A percentile compares a stretch with the other conserved stretches of the same genome.
phyloP scores from a whole-genome alignment of 2,797 vertebrate genomes.

The Poecile montanus region DNA sequence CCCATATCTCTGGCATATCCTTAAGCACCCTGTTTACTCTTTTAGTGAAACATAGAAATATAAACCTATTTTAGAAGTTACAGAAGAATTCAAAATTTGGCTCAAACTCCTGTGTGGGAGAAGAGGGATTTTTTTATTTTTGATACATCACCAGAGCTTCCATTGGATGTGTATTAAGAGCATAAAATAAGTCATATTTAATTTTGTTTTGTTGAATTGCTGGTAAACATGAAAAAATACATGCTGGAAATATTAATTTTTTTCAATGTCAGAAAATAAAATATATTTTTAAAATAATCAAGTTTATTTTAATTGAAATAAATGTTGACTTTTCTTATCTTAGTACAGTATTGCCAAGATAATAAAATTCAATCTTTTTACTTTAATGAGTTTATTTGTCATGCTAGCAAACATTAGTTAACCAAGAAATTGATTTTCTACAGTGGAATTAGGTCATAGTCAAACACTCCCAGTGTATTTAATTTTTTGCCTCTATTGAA shows the following conservation, averaged over 20 bases:
- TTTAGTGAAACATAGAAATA: not conserved
- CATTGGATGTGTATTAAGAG: not conserved
- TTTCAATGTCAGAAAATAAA: not conserved
- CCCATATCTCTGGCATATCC: not conserved
- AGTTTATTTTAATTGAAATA: conserved; percentile 10
- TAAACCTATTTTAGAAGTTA: not conserved
- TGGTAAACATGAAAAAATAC: not conserved
- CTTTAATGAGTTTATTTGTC: conserved; percentile 13
- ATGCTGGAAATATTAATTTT: not conserved
- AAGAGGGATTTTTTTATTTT: not conserved
- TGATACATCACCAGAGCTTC: not conserved
- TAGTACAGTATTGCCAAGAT: not conserved
- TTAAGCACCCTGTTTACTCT: not conserved
- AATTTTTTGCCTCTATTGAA: not conserved
- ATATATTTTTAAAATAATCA: not conserved
- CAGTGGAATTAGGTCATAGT: conserved; percentile 14
- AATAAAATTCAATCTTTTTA: conserved; percentile 35
- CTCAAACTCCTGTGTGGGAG: not conserved
- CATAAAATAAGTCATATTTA: not conserved
- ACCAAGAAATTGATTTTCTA: conserved; percentile 46
- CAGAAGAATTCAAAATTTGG: not conserved
- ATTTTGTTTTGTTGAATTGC: not conserved
- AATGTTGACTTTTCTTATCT: not conserved
- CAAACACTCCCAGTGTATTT: not conserved
- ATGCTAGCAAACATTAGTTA: conserved; percentile 10